Evolutionary conservation across 2,797 vertebrate genomes (phyloP).

Genomic region (Myripristis murdjan): DNA sequence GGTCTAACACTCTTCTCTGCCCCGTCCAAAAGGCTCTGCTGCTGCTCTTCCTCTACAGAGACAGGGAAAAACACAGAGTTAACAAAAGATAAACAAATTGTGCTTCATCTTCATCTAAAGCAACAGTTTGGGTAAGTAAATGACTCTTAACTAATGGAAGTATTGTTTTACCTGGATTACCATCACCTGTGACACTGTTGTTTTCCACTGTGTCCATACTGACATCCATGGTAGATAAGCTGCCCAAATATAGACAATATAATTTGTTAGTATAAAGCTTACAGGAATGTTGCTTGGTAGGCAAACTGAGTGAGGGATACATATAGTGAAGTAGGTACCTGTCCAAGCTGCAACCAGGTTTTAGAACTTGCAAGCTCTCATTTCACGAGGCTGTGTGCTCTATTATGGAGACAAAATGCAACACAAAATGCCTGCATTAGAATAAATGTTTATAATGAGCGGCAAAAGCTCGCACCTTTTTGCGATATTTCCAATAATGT

Average conservation of each 20-base stretch:
- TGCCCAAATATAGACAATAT: conserved; percentile 43
- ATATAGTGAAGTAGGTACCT: conserved; percentile 12
- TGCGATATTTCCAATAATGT: too few species aligned
- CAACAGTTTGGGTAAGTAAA: background rate
- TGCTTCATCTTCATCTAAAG: background rate
- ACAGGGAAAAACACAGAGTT: conserved; percentile 25
- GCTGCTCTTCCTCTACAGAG: conserved; percentile 65
- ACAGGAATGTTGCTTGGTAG: background rate
- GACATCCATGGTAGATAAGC: conserved; percentile 31
- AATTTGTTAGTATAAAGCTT: conserved; percentile 18
- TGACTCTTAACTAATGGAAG: background rate
- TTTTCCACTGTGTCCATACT: conserved; percentile 65
- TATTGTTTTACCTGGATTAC: conserved; percentile 64
- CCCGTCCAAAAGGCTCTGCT: conserved; percentile 42
- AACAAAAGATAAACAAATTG: conserved; percentile 5
- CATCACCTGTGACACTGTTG: conserved; percentile 32
- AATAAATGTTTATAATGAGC: background rate
- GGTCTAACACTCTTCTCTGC: conserved; percentile 77
- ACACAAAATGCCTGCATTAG: background rate
- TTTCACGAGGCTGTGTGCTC: conserved; percentile 23
- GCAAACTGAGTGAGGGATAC: background rate
- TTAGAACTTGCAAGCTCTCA: conserved; percentile 8
- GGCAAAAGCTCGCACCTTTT: rapidly evolving
- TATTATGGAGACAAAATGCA: conserved; percentile 17
- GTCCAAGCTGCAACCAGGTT: conserved; percentile 5